phyloP scores from a whole-genome alignment of 2,888 invertebrate species.

The Danaus chrysippus region DNA sequence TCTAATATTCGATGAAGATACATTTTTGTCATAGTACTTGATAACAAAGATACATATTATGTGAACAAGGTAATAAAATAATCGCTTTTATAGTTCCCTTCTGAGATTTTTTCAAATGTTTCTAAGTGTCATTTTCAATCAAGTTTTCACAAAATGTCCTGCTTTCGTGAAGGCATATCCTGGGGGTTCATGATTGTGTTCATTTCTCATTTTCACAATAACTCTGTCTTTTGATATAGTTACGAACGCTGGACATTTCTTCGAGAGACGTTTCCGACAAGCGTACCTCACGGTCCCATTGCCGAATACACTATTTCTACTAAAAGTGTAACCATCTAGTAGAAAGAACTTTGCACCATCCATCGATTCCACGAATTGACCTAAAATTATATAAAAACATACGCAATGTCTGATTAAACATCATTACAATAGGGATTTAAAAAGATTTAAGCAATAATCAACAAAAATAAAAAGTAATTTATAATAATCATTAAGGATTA shows the following conservation, averaged over 20 bases:
- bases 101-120: neutral
- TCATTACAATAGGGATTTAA: too few relatives aligned
- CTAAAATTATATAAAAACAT: constrained; percentile 21
- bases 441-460: too few relatives aligned
- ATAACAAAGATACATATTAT: too few relatives aligned
- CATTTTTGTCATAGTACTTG: too few relatives aligned
- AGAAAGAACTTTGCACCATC: constrained; percentile 36
- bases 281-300: constrained; percentile 36
- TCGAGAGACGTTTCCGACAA: constrained; percentile 38
- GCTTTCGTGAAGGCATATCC: constrained; percentile 31
- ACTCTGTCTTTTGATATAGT: constrained; percentile 37
- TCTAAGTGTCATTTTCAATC: neutral
- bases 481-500: too few relatives aligned
- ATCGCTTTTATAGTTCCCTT: too few relatives aligned
- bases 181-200: constrained; percentile 34
- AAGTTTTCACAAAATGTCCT: constrained; percentile 29
- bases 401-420: too few relatives aligned
- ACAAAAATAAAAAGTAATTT: too few relatives aligned
- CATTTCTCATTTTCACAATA: constrained; percentile 34
- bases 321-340: constrained; percentile 40
- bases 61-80: too few relatives aligned
- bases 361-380: constrained; percentile 24
- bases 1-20: too few relatives aligned
- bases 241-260: constrained; percentile 42
- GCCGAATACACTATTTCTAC: constrained; percentile 35